phyloP scores from a whole-genome alignment of 2,888 invertebrate species.

The Epiblema foenella region DNA sequence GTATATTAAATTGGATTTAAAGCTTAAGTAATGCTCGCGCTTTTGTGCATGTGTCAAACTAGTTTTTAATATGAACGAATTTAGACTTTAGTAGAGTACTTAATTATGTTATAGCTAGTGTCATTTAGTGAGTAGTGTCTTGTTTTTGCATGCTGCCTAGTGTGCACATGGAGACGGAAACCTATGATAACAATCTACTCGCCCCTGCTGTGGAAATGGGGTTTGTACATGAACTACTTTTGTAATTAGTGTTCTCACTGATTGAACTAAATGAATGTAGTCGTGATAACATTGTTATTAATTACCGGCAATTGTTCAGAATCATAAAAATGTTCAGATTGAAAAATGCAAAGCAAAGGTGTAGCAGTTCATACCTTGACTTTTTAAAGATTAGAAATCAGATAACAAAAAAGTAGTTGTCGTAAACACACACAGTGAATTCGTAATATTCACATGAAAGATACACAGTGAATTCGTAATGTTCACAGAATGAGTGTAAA shows the following conservation, averaged over 20 bases:
- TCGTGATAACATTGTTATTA: not conserved
- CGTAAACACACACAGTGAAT: too few species aligned
- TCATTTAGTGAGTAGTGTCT: constrained; percentile 72
- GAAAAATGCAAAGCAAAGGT: not conserved
- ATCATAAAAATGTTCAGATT: not conserved
- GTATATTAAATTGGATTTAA: constrained; percentile 22
- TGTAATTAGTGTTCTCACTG: constrained; percentile 9
- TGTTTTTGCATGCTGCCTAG: constrained; percentile 82
- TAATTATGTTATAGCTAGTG: constrained; percentile 41
- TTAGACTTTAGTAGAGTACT: constrained; percentile 35
- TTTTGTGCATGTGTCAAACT: constrained; percentile 52
- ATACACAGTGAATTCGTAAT: too few species aligned
- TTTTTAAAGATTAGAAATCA: too few species aligned
- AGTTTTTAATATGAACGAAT: constrained; percentile 27
- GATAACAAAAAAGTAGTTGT: too few species aligned
- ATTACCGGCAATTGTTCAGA: not conserved
- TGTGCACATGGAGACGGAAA: constrained; percentile 68
- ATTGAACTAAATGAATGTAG: not conserved
- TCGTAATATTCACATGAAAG: too few species aligned
- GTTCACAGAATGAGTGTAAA: too few species aligned
- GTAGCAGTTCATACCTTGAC: not conserved
- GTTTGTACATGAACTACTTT: constrained; percentile 64
- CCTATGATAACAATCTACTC: constrained; percentile 70
- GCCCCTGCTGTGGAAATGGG: constrained; percentile 75
- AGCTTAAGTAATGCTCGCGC: constrained; percentile 55